Conservation (phyloP, 2,113 vertebrate genomes). For the Apus apus region DNA sequence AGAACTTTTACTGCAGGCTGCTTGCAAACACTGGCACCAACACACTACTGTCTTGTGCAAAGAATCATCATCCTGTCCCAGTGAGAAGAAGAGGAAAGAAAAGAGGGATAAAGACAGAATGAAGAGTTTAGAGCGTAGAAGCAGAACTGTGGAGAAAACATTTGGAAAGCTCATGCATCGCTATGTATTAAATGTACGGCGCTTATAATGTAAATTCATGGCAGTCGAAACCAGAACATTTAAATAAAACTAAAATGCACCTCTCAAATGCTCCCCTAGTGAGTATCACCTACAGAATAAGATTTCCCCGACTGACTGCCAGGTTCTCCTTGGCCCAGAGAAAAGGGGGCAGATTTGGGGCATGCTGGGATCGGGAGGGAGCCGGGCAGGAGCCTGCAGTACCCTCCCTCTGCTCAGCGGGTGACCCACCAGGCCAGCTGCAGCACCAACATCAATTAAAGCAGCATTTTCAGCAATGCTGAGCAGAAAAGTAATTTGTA, state of each 20-base stretch:
- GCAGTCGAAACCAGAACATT: constrained; percentile 19
- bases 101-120: background rate
- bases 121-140: background rate
- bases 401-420: background rate
- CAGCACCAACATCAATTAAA: background rate
- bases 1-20: background rate
- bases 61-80: background rate
- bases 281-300: background rate
- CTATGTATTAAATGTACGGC: background rate
- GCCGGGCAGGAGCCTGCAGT: background rate
- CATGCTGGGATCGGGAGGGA: background rate
- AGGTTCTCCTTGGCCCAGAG: background rate
- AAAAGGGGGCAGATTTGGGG: background rate
- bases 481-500: background rate
- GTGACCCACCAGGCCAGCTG: background rate
- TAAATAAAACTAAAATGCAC: constrained; percentile 43
- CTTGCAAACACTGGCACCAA: background rate
- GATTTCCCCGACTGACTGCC: background rate
- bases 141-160: background rate
- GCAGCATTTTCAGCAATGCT: background rate
- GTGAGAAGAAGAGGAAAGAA: background rate
- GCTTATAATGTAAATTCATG: background rate
- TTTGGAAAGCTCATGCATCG: background rate
- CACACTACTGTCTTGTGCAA: background rate
- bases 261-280: background rate